Evolutionary conservation across 1,140 invertebrate genomes (phyloP), one percentile per base, ranked within the genome.

Genomic region (Brachionus calyciflorus): DNA sequence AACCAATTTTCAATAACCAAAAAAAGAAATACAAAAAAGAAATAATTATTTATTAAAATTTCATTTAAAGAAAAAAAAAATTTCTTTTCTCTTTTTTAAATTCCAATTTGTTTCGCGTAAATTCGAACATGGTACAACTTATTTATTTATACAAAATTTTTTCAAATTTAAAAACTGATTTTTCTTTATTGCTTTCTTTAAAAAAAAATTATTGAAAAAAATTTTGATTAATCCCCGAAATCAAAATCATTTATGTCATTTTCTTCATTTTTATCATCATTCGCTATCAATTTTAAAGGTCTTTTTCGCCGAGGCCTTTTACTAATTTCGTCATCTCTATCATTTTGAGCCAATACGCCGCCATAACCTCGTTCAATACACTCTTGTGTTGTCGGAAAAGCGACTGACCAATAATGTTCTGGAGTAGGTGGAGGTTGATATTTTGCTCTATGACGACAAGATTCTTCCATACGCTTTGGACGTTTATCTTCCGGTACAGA

Each of bases 401-500:
- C 82, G 6, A 85, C 68, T 21, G 82, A 81, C 84, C 84, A 85
- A 79, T 82, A 85, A 77, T 84, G 82, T 65, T 84, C 82, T 21
- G 84, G 84, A 14, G 83, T 84, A 19, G 78, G 46, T 6, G 83
- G 83, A 12, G 82, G 81, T 2, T 77, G 60, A 73, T 80, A 82
- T 21, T 80, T 73, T 2, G 80, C 79, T 21, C 82, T 57, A 69
- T 85, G 84, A 14, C 82, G 78, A 19, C 82, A 84, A 77, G 83
- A 84, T 4, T 81, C 57, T 19, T 82, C 79, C 77, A 83, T 79
- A 65, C 81, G 78, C 57, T 81, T 44, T 12, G 26, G 55, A 10
- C 73, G n/a, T 7, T 76, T 17, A 17, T 77, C 44, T 26, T 37
- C 57, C 51, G 48, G 60, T 9, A 57, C 51, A 3, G 55, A 28